Percentiles rank a stretch among this genome's conserved stretches.
These are phyloP conservation scores for Achlya flavicornis DNA, from an alignment of 2,888 invertebrate genomes.

Conservation along the genomic window DNA sequence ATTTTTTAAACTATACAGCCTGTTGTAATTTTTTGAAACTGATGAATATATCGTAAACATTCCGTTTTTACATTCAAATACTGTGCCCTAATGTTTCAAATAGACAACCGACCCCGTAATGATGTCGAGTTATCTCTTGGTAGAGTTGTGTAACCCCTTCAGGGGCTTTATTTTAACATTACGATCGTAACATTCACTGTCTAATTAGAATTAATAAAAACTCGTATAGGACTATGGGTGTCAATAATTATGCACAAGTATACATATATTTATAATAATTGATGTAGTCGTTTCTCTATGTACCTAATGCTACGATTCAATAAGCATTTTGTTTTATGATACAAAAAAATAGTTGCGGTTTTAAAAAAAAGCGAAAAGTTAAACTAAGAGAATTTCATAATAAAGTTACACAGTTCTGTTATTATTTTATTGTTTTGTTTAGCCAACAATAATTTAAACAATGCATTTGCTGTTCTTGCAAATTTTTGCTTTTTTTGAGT, in stretches of 20 bases:
- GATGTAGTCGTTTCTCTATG: background rate
- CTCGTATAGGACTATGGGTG: background rate
- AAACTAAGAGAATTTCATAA: too few species aligned
- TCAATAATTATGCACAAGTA: background rate
- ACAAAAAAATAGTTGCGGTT: too few species aligned
- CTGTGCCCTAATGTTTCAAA: background rate
- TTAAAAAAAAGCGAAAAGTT: too few species aligned
- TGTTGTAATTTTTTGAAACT: too few species aligned
- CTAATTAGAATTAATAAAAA: background rate
- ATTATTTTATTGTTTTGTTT: too few species aligned
- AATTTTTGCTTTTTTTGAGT: too few species aligned
- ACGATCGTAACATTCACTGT: background rate
- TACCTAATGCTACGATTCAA: too few species aligned
- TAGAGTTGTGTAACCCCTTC: background rate
- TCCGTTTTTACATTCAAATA: background rate
- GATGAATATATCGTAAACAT: background rate
- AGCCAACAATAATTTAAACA: too few species aligned
- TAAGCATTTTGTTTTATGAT: too few species aligned
- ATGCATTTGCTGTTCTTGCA: too few species aligned
- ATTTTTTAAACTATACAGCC: too few species aligned
- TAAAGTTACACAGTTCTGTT: too few species aligned
- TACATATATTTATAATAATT: background rate
- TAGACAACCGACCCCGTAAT: background rate
- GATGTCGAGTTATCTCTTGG: background rate
- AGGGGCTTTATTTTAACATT: background rate